Evolutionary conservation across 2,888 invertebrate genomes (phyloP).

Genomic region (Chymomyza amoena): DNA sequence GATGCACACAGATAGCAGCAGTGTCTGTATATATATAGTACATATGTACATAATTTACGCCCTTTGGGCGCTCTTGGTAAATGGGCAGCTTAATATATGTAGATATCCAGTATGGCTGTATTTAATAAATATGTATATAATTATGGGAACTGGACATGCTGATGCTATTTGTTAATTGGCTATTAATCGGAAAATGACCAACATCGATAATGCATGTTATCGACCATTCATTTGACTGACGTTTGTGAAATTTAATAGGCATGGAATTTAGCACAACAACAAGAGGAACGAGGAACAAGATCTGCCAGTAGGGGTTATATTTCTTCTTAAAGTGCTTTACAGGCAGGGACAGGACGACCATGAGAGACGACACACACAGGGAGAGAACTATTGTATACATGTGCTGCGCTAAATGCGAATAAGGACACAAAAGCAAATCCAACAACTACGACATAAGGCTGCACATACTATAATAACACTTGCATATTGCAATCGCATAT

Average conservation of each 20-base stretch:
- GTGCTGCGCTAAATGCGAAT: constrained; percentile 42
- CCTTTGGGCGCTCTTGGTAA: too few relatives aligned
- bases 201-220: neutral
- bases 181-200: neutral
- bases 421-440: constrained; percentile 60
- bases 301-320: constrained; percentile 34
- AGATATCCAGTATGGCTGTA: too few relatives aligned
- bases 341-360: constrained; percentile 27
- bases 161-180: neutral
- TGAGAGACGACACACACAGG: neutral
- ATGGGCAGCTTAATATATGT: too few relatives aligned
- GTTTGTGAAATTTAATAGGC: neutral
- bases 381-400: neutral
- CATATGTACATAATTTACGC: too few relatives aligned
- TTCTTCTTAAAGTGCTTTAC: neutral
- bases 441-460: too few relatives aligned
- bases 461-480: neutral
- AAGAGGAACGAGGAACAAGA: too few relatives aligned
- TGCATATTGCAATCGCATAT: neutral
- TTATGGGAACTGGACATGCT: too few relatives aligned
- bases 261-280: too few relatives aligned
- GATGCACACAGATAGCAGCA: too few relatives aligned
- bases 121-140: too few relatives aligned
- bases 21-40: too few relatives aligned
- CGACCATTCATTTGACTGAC: neutral